Evolutionary conservation across 2,797 vertebrate genomes (phyloP).

Genomic region (Strix occidentalis): DNA sequence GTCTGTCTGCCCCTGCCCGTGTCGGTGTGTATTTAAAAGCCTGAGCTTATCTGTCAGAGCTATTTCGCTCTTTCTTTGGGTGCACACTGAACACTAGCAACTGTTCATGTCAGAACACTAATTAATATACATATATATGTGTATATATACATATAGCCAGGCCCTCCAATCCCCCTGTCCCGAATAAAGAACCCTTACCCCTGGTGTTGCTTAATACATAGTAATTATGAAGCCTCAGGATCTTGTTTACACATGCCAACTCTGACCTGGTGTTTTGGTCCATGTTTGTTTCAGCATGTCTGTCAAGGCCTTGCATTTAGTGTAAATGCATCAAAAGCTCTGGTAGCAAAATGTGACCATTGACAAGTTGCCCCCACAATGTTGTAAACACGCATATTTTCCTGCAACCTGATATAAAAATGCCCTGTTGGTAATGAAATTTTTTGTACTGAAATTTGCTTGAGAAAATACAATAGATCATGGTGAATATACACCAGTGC

Average conservation of each 20-base stretch:
- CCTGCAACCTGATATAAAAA: background rate
- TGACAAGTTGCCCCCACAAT: background rate
- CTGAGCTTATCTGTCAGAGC: background rate
- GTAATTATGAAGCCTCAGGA: background rate
- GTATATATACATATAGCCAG: background rate
- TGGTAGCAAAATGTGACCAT: background rate
- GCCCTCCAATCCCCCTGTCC: accelerated
- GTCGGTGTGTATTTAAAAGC: background rate
- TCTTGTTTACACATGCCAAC: background rate
- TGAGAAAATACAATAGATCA: background rate
- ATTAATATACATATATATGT: background rate
- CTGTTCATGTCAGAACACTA: background rate
- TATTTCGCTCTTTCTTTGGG: background rate
- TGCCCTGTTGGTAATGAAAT: background rate
- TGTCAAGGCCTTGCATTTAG: background rate
- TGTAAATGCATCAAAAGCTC: background rate
- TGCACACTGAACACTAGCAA: background rate
- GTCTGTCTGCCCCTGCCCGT: background rate
- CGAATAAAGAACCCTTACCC: background rate
- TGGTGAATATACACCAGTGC: background rate
- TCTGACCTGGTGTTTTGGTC: background rate
- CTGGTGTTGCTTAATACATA: background rate
- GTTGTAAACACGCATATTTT: background rate
- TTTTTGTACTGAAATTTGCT: background rate
- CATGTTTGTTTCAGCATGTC: background rate